Conservation (phyloP, 2,888 invertebrate species). For the Schizaphis graminum region DNA sequence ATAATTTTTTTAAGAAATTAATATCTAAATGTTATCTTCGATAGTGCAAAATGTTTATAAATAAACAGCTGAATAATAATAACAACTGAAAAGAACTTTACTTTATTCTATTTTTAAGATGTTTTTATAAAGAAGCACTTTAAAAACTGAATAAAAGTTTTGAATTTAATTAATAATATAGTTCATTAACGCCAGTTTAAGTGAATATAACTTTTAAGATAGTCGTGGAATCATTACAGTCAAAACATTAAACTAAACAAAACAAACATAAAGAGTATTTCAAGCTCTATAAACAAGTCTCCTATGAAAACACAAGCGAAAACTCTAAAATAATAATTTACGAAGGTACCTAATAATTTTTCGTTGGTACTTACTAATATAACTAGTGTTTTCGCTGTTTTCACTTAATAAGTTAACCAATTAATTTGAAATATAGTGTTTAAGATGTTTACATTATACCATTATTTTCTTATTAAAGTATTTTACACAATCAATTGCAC, state of each 20-base stretch:
- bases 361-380: background rate
- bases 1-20: background rate
- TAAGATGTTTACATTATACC: background rate
- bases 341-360: background rate
- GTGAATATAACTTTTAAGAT: background rate
- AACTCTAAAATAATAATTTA: conserved; percentile 10
- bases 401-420: background rate
- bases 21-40: background rate
- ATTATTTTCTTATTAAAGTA: background rate
- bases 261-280: background rate
- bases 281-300: background rate
- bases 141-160: background rate
- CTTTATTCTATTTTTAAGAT: background rate
- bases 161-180: background rate
- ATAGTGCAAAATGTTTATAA: background rate
- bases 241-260: background rate
- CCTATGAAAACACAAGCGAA: background rate
- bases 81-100: background rate
- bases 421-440: background rate
- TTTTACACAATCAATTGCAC: background rate
- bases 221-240: background rate
- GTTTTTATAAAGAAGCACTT: background rate
- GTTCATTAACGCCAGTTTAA: background rate
- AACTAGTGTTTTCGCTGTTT: background rate
- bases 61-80: background rate